Base-by-base conservation (phyloP, 2,797 vertebrate species). In the Pseudochaenichthys georgianus region DNA sequence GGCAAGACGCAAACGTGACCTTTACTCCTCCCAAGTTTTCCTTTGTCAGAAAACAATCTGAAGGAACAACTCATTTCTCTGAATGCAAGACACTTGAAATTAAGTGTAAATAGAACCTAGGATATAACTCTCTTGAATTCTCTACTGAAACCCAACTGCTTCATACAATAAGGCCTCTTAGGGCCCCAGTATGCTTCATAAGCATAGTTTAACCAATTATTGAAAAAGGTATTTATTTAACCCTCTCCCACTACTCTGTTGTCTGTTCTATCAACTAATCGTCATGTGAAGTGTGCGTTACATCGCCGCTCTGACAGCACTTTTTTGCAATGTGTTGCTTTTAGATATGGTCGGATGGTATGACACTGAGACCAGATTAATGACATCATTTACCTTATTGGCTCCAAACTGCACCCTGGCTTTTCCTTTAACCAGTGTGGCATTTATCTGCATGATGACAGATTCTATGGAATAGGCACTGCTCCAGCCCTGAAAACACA, bases 381-480 rank as follows among this genome's bases (percentile, higher is more conserved):
- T 15, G 5, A 59, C 16, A 59, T 70, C 10, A 12, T 2, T 93
- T 95, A 99, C 98, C 98, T 99, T 99, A 93, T 99, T 99, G 93
- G 98, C 98, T 95, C 98, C 98, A 88, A 99, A 98, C 91, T 99
- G 98, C 81, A 99, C 96, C 92, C 98, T 96, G 93, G 98, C 98
- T 95, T 99, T 99, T 92, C 97, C 98, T 96, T 99, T 99, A 74
- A 99, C 97, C 94, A 98, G 94, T 80, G 98, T 99, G 90, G 98
- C 98, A 80, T 98, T 99, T 82, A 99, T 99, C 90, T 99, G 98
- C 98, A 99, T 98, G 93, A 99, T 99, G 90, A 99, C 97, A 11
- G 98, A 99, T 83, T 99, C 98, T 95, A 99, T 98, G 73, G 98
- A 99, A 92, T 99, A 99, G 95, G 98, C 98, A 94, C 98, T 99